Evolutionary conservation across 2,113 vertebrate species (phyloP).

Genomic region (Laticauda colubrina): DNA sequence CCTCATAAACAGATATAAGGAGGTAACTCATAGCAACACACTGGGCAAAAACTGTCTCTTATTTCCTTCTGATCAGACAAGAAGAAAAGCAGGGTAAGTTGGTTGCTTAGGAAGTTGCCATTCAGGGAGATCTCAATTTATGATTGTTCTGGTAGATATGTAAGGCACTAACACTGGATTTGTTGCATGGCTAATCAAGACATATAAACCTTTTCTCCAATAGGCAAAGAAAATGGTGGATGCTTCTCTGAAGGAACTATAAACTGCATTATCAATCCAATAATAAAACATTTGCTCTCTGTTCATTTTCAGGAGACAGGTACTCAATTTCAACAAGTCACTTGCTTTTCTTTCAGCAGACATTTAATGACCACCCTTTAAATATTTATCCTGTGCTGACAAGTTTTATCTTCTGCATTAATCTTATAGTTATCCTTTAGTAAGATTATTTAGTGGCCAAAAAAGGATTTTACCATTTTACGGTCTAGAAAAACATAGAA

Average conservation of each 20-base stretch:
- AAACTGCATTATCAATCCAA: slow-evolving; percentile 3
- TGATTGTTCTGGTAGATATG: not conserved
- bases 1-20: not conserved
- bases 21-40: not conserved
- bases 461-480: not conserved
- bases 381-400: not conserved
- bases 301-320: not conserved
- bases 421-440: not conserved
- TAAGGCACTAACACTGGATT: not conserved
- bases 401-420: not conserved
- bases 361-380: not conserved
- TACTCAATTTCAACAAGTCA: not conserved
- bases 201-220: not conserved
- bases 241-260: not conserved
- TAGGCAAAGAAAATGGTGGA: not conserved
- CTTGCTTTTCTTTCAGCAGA: not conserved
- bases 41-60: not conserved
- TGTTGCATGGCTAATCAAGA: not conserved
- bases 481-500: not conserved
- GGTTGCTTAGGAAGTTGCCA: not conserved
- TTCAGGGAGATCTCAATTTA: not conserved
- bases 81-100: not conserved
- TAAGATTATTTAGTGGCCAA: not conserved
- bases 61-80: not conserved
- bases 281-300: not conserved